Base-by-base conservation (phyloP, 2,113 vertebrate species). In the Mustelus asterias region DNA sequence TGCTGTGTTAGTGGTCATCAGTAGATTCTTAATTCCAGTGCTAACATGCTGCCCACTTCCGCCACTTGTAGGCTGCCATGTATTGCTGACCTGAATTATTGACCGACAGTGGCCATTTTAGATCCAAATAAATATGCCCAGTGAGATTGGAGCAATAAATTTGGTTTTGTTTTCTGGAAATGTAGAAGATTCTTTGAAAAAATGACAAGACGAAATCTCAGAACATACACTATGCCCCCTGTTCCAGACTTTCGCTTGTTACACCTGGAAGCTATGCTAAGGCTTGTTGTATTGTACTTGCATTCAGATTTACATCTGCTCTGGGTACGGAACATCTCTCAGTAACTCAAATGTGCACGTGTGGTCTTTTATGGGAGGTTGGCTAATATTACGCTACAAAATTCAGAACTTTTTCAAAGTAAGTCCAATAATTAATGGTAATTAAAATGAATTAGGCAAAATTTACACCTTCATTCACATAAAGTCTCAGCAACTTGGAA, bases 121-220 rank as follows among this genome's bases (percentile, higher is more conserved):
- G 29, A 33, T 18, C 33, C 13, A 63, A 63, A 16, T 63, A n/a
- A n/a, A 92, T 92, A n/a, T 37, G 37, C 60, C 7, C 89, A 65
- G 16, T 92, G 89, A 65, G 89, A 92, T 92, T 11, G 20, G 20
- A 65, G 33, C 89, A 92, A 65, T 65, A 65, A 20, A 65, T 92
- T 18, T 92, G 58, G 6, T 63, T 92, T 92, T 63, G 33, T 65
- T 92, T 92, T 65, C 89, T 92, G 89, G 58, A 92, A 92, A 33
- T 63, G 58, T 10, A 37, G 33, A 37, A 18, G 58, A 92, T 37
- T 37, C 16, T 92, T 65, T 90, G 48, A 3, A 65, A 90, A 63
- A 90, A 92, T 13, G n/a, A 33, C 11, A 24, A n/a, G 58, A 65
- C n/a, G 89, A 65, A 37, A 63, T n/a, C 89, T 65, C 33, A 22